A percentile compares a stretch with the other conserved stretches of the same genome.
Conservation (phyloP, 2,797 vertebrate genomes). For the Pteronotus mesoamericanus region DNA sequence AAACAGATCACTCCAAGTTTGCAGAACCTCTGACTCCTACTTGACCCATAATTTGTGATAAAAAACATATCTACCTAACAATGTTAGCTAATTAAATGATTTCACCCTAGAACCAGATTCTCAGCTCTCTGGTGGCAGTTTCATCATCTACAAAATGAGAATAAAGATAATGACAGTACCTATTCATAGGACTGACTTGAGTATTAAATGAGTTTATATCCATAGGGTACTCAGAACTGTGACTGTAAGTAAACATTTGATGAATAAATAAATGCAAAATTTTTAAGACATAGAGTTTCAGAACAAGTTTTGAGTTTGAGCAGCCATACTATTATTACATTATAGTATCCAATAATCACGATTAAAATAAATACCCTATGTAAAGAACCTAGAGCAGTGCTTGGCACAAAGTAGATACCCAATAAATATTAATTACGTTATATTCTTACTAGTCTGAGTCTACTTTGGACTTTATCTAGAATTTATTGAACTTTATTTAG, state of each 20-base stretch:
- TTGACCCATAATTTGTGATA: neutral
- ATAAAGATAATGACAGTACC: neutral
- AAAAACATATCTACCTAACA: neutral
- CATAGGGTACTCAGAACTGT: neutral
- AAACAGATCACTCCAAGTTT: neutral
- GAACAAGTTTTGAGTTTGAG: neutral
- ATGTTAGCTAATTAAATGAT: neutral
- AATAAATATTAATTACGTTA: neutral
- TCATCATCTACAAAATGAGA: neutral
- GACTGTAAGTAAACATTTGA: neutral
- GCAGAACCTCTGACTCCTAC: neutral
- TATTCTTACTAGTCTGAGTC: neutral
- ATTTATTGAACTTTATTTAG: neutral
- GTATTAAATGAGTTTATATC: neutral
- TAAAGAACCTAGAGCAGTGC: neutral
- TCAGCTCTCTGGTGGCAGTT: neutral
- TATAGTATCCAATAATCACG: neutral
- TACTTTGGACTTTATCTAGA: neutral
- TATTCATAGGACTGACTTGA: neutral
- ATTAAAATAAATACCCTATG: neutral
- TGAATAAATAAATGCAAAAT: neutral
- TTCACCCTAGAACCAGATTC: neutral
- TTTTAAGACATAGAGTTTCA: neutral
- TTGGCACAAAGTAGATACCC: neutral
- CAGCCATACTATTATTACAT: neutral